phyloP scores from a whole-genome alignment of 2,888 invertebrate genomes.

The Apotomis turbidana region DNA sequence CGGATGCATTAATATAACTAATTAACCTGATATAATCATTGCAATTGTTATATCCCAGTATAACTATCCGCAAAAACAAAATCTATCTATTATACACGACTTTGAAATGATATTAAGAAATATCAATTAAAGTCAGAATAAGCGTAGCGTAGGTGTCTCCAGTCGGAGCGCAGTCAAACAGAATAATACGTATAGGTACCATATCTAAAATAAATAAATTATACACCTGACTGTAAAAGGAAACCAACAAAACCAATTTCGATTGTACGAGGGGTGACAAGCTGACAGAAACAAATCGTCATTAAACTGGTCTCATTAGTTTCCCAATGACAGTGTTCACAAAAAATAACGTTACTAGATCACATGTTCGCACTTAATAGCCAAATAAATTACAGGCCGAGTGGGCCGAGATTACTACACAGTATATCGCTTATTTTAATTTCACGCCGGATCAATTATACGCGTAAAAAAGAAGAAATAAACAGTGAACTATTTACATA shows the following conservation, averaged over 20 bases:
- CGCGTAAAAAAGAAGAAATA: slow-evolving; percentile 70
- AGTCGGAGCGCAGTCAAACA: slow-evolving; percentile 51
- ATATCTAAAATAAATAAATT: slow-evolving; percentile 68
- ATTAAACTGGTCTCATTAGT: slow-evolving; percentile 79
- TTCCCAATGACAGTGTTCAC: slow-evolving; percentile 77
- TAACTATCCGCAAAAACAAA: slow-evolving; percentile 37
- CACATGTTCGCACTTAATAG: slow-evolving; percentile 81
- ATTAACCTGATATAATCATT: slow-evolving; percentile 65
- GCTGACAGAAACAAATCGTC: slow-evolving; percentile 71
- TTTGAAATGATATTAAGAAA: slow-evolving; percentile 79
- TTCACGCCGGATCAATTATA: slow-evolving; percentile 77
- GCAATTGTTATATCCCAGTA: slow-evolving; percentile 49
- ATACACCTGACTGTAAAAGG: slow-evolving; percentile 71
- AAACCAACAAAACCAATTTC: slow-evolving; percentile 76
- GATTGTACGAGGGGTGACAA: slow-evolving; percentile 65
- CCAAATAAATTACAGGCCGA: slow-evolving; percentile 78
- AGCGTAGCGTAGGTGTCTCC: slow-evolving; percentile 52
- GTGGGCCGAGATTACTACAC: slow-evolving; percentile 53
- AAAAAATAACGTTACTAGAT: slow-evolving; percentile 77
- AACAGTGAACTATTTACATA: slow-evolving; percentile 81
- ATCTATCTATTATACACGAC: slow-evolving; percentile 53
- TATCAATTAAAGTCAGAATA: slow-evolving; percentile 73
- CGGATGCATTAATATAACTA: slow-evolving; percentile 72
- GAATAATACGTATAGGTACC: slow-evolving; percentile 49
- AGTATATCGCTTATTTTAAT: slow-evolving; percentile 67